Percentiles rank a stretch among this genome's conserved stretches.
phyloP scores from a whole-genome alignment of 2,888 invertebrate species.

The Limenitis camilla region DNA sequence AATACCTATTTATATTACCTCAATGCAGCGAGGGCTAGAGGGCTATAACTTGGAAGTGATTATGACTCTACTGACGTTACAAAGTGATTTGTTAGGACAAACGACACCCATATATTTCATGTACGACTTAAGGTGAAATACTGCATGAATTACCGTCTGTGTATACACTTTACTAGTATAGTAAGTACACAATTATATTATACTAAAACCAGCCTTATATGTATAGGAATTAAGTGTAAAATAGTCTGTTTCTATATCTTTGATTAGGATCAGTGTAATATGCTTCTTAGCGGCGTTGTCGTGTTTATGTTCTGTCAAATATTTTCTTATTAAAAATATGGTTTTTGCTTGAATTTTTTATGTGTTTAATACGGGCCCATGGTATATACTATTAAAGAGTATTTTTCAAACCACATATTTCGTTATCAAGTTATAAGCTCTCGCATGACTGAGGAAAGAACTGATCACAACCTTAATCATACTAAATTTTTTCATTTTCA shows the following conservation, averaged over 20 bases:
- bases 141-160: conserved; percentile 10
- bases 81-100: conserved; percentile 7
- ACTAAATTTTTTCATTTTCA: too few relatives aligned
- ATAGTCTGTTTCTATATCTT: not conserved
- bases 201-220: not conserved
- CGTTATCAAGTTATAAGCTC: too few relatives aligned
- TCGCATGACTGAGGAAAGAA: too few relatives aligned
- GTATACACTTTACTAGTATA: conserved; percentile 2
- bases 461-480: too few relatives aligned
- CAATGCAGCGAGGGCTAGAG: too few relatives aligned
- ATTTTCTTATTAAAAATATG: conserved; percentile 4
- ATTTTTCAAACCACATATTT: too few relatives aligned
- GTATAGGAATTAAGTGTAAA: not conserved
- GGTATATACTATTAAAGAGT: too few relatives aligned
- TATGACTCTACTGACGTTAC: not conserved
- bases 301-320: conserved; percentile 2
- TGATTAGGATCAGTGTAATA: not conserved
- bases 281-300: conserved; percentile 2
- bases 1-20: too few relatives aligned
- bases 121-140: conserved; percentile 6
- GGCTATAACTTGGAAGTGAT: too few relatives aligned
- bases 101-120: conserved; percentile 8
- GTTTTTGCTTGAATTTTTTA: not conserved
- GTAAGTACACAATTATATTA: not conserved
- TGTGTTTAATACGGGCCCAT: too few relatives aligned